These are phyloP conservation scores for Hemiscyllium ocellatum DNA, from an alignment of 2,113 vertebrate genomes.

Conservation along the genomic window DNA sequence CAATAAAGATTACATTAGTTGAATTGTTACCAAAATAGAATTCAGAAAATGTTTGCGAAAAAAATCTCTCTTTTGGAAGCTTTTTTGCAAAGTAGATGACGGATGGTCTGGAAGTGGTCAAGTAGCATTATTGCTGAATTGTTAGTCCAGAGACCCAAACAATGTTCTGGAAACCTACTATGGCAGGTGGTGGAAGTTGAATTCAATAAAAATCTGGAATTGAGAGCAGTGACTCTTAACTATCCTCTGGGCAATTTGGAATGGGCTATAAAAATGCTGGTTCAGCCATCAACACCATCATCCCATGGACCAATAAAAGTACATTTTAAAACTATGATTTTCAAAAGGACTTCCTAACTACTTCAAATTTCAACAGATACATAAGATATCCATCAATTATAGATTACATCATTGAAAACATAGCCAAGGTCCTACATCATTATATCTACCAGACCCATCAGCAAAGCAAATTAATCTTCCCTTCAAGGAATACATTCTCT, in stretches of 20 bases:
- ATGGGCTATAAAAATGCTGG: too few species aligned
- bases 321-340: background rate
- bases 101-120: too few species aligned
- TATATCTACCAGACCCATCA: too few species aligned
- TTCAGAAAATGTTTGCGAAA: background rate
- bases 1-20: background rate
- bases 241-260: too few species aligned
- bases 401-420: background rate
- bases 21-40: slow-evolving; percentile 6
- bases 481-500: background rate
- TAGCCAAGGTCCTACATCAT: background rate
- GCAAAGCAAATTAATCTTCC: background rate
- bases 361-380: background rate
- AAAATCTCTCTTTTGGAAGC: background rate
- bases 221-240: too few species aligned
- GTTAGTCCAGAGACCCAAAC: too few species aligned
- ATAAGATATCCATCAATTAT: background rate
- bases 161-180: too few species aligned
- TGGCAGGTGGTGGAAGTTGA: too few species aligned
- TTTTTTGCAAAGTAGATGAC: background rate
- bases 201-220: too few species aligned
- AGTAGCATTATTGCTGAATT: too few species aligned
- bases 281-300: too few species aligned
- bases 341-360: background rate
- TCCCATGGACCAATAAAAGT: too few species aligned